These are phyloP conservation scores for Lacerta bilineata DNA, from an alignment of 2,797 vertebrate species.

Conservation along the genomic window DNA sequence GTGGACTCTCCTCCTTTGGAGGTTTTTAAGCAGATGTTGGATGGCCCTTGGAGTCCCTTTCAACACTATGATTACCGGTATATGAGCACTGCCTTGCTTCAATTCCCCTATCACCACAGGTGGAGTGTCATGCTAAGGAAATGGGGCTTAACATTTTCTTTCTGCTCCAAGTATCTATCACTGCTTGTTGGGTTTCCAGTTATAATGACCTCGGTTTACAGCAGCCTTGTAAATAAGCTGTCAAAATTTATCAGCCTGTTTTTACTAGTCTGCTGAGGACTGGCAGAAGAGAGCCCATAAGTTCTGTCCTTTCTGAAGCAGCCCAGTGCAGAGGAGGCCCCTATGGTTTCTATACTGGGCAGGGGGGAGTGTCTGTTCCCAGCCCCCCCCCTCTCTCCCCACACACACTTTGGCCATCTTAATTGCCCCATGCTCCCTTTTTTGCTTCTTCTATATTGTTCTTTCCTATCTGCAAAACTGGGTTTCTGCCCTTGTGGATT, in stretches of 20 bases:
- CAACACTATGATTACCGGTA: too few species aligned
- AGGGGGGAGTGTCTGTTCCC: neutral
- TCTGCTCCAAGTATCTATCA: neutral
- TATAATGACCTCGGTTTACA: neutral
- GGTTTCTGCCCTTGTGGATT: constrained; percentile 10
- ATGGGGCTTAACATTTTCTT: neutral
- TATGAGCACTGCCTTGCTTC: neutral
- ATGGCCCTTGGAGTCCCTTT: too few species aligned
- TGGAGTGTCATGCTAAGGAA: neutral
- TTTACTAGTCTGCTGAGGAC: neutral
- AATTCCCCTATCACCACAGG: neutral
- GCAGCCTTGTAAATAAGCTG: neutral
- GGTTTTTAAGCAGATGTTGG: too few species aligned
- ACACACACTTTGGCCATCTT: neutral
- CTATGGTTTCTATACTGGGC: neutral
- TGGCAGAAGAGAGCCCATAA: neutral
- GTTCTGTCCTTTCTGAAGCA: neutral
- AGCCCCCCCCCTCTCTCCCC: neutral
- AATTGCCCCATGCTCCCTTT: constrained; percentile 1
- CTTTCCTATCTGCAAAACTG: constrained; percentile 23
- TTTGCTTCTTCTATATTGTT: neutral
- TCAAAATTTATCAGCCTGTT: too few species aligned
- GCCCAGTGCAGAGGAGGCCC: neutral
- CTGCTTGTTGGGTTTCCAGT: neutral
- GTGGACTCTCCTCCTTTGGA: too few species aligned